These are phyloP conservation scores for Lycorma delicatula DNA, from an alignment of 1,140 invertebrate genomes.

Conservation along the genomic window DNA sequence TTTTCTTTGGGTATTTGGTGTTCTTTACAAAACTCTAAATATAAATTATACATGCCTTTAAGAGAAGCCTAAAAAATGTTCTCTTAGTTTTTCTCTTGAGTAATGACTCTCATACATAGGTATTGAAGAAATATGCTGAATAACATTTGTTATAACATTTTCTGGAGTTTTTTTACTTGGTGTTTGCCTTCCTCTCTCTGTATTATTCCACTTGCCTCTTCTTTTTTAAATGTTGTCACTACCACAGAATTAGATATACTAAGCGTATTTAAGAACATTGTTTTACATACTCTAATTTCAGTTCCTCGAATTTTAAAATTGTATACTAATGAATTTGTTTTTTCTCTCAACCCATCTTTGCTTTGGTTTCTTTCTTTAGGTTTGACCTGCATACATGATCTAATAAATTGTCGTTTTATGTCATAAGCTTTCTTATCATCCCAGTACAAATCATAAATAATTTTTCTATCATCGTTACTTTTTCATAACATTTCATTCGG, in stretches of 20 bases:
- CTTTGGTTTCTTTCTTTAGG: background rate
- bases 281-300: constrained; percentile 12
- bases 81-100: constrained; percentile 10
- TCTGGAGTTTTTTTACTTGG: constrained; percentile 12
- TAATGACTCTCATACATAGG: constrained; percentile 17
- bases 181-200: constrained; percentile 12
- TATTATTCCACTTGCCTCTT: constrained; percentile 6
- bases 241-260: constrained; percentile 1
- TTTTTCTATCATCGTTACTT: background rate
- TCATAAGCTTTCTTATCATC: background rate
- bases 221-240: constrained; percentile 7
- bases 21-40: constrained; percentile 2
- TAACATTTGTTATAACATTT: constrained; percentile 13
- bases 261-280: constrained; percentile 17
- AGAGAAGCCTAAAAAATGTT: constrained; percentile 12
- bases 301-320: constrained; percentile 10
- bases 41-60: background rate
- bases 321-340: background rate
- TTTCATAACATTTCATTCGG: constrained; percentile 8
- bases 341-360: background rate
- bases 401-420: constrained; percentile 10
- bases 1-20: background rate
- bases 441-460: constrained; percentile 9
- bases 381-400: background rate
- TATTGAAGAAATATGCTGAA: constrained; percentile 7